Evolutionary conservation across 2,797 vertebrate genomes (phyloP), one percentile per base, ranked within the genome.

Genomic region (Pangasius larnaudii): DNA sequence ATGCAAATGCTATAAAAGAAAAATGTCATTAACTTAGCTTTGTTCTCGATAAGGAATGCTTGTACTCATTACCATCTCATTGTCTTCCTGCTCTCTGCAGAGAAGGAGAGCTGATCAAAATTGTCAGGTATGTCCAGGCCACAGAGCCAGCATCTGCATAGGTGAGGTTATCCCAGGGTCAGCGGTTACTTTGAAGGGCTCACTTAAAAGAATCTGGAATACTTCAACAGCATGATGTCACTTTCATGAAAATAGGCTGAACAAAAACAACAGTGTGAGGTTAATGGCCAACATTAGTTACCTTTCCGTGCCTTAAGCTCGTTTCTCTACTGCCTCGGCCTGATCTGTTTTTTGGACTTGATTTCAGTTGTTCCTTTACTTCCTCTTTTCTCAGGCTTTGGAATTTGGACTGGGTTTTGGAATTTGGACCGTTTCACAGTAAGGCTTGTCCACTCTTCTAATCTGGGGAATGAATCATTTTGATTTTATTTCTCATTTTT

Each of bases 271-370:
- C 86, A 88, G 81, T 61, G 83, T 86, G 51, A 86, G 89, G 63
- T 89, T 93, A 92, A 93, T 91, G 85, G 89, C 80, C 72, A 86
- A 85, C 92, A 91, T 92, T 90, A 89, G 86, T 89, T 80, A 86
- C 85, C 88, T 86, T 92, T 88, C 87, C 72, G 67, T 88, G 91
- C 86, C 85, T 91, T 87, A 88, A 88, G 87, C 89, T 80, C 69
- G 59, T 89, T 87, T 92, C 80, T 90, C 72, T 51, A 42, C 82
- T 74, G 39, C 59, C 71, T 69, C 79, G 51, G 63, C 61, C 72
- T 51, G 30, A 11, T 24, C 82, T 86, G 59, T 84, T 69, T 87
- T 89, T 87, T 85, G 46, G 56, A 63, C 85, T 78, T 63, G 81
- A 78, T 82, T 84, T 88, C 58, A 85, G 85, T 86, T 79, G 79